Evolutionary conservation across 1,140 invertebrate genomes (phyloP), one percentile per base, ranked within the genome.

Genomic region (Hypothenemus hampei): DNA sequence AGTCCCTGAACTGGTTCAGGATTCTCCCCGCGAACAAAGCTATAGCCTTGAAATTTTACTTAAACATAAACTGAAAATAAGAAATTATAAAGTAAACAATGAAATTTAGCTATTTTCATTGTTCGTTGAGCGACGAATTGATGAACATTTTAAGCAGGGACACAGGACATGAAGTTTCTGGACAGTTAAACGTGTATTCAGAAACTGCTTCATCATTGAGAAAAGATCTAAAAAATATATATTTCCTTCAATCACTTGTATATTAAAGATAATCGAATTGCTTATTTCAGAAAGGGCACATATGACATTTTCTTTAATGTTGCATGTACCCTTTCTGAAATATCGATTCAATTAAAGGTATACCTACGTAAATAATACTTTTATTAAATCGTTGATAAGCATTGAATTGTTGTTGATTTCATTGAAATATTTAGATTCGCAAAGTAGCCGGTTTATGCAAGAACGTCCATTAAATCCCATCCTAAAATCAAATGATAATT

Each of bases 361-460:
- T 35, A 69, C 67, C 74, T 75, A 85, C 82, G 75, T 78, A 55
- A 87, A 79, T 50, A 86, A 67, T 19, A 79, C 74, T 67, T 79
- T 75, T 36, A 86, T 66, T 51, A 85, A 62, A 65, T 87, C 83
- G 51, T 84, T 82, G 11, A 85, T 71, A n/a, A n/a, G n/a, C 43
- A 87, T 74, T 15, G 81, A 84, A 47, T 75, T 68, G 16, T 83
- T 81, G 11, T 75, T 76, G 0, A 77, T 72, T 21, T 76, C 77
- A 29, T 84, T 61, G 59, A 80, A 69, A 37, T 69, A 69, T 56
- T 75, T 76, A 6, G 81, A 76, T 64, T 88, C 85, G 61, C 85
- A 87, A 44, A 87, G 78, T 16, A 79, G 79, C 54, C 80, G 76
- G 52, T 85, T 70, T 23, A 87, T 67, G 68, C 85, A 88, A 16